These are phyloP conservation scores for Chionoecetes opilio DNA, from an alignment of 1,140 invertebrate genomes.

Conservation along the genomic window DNA sequence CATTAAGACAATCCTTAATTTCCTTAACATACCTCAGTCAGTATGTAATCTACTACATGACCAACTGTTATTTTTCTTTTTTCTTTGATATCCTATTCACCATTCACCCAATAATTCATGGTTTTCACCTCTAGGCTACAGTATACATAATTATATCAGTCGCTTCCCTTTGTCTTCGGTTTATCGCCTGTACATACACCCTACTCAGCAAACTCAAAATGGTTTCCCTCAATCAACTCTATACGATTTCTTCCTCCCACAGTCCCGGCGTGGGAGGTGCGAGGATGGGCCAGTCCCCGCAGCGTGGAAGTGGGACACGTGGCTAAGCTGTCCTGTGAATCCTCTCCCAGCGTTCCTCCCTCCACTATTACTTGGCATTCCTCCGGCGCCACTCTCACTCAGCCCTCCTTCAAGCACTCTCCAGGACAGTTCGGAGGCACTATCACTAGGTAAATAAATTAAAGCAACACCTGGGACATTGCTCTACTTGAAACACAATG, in stretches of 20 bases:
- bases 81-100: neutral
- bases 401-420: conserved; percentile 17
- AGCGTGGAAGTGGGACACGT: conserved; percentile 94
- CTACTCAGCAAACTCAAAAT: neutral
- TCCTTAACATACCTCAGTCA: too few relatives aligned
- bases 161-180: neutral
- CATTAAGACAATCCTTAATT: too few relatives aligned
- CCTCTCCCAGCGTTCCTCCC: conserved; percentile 95
- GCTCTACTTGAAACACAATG: too few relatives aligned
- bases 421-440: conserved; percentile 55
- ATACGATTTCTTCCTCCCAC: neutral
- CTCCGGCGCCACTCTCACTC: conserved; percentile 2
- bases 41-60: too few relatives aligned
- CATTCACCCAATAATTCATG: neutral
- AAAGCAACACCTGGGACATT: neutral
- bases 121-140: neutral
- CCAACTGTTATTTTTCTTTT: neutral
- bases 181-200: too few relatives aligned
- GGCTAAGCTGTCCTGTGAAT: conserved; percentile 93
- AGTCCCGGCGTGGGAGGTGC: conserved; percentile 66
- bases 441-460: conserved; percentile 15
- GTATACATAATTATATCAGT: too few relatives aligned
- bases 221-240: neutral
- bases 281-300: conserved; percentile 82
- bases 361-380: conserved; percentile 91